These are phyloP conservation scores for Stichopus chloronotus DNA, from an alignment of 35 echinoderm and acorn worm genomes.

Conservation along the genomic window DNA sequence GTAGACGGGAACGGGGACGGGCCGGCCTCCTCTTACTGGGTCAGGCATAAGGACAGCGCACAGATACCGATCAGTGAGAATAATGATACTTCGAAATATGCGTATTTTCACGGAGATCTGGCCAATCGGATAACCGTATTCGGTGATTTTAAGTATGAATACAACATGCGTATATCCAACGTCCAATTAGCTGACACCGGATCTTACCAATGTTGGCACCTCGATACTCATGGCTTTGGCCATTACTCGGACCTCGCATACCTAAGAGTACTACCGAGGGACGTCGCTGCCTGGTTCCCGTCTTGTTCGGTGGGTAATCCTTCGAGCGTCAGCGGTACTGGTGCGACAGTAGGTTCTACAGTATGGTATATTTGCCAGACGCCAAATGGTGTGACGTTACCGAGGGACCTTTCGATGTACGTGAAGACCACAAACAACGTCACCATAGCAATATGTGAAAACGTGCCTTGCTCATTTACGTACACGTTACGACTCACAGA, in stretches of 20 bases:
- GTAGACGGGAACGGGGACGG: neutral
- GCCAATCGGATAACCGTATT: neutral
- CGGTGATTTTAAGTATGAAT: neutral
- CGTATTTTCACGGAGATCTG: neutral
- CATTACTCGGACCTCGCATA: conserved; percentile 17
- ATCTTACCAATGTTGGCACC: conserved; percentile 42
- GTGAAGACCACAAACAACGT: neutral
- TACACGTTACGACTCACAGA: conserved; percentile 20
- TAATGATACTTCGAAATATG: conserved; percentile 11
- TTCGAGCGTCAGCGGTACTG: neutral
- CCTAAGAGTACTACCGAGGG: conserved; percentile 20
- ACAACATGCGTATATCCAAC: conserved; percentile 18
- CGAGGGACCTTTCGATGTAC: conserved; percentile 25
- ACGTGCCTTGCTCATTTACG: conserved; percentile 47
- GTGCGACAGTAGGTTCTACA: conserved; percentile 9
- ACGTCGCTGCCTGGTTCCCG: conserved; percentile 4
- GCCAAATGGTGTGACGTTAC: neutral
- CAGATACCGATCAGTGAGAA: conserved; percentile 30
- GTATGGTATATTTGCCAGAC: conserved; percentile 25
- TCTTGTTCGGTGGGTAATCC: neutral
- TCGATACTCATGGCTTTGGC: conserved; percentile 15
- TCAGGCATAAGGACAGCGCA: neutral
- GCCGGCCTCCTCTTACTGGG: conserved; percentile 18
- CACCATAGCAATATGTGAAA: conserved; percentile 33
- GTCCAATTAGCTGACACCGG: conserved; percentile 11